phyloP scores from a whole-genome alignment of 2,888 invertebrate species.

The Alviniconcha strummeri region DNA sequence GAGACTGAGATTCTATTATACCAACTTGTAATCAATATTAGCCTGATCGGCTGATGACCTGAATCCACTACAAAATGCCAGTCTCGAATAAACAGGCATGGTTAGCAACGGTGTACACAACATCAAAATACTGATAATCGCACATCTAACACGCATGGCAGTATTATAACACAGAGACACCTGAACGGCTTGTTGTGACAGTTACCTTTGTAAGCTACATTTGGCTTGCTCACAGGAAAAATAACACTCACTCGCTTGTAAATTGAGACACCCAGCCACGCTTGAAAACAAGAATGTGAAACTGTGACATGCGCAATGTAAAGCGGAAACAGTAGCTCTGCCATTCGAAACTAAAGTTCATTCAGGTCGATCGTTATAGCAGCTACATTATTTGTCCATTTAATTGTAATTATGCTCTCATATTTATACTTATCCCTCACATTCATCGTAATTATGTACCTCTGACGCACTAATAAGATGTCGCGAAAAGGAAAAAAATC shows the following conservation, averaged over 20 bases:
- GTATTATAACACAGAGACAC: not conserved
- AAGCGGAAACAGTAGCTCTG: conserved; percentile 13
- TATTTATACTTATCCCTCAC: too few relatives aligned
- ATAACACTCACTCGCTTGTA: not conserved
- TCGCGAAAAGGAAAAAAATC: too few relatives aligned
- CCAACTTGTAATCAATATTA: too few relatives aligned
- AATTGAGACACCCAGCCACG: not conserved
- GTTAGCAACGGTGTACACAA: conserved; percentile 28
- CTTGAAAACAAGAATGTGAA: conserved; percentile 22
- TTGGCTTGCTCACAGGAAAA: not conserved
- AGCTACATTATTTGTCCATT: too few relatives aligned
- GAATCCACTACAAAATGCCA: too few relatives aligned
- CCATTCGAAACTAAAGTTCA: conserved; percentile 9
- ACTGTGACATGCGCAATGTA: conserved; percentile 15
- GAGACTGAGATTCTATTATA: too few relatives aligned
- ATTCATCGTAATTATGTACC: too few relatives aligned
- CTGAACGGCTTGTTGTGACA: too few relatives aligned
- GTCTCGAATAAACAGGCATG: not conserved
- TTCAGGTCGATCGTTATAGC: not conserved
- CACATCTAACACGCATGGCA: not conserved
- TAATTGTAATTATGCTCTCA: too few relatives aligned
- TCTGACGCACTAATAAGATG: too few relatives aligned
- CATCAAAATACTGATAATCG: not conserved
- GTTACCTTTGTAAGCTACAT: not conserved
- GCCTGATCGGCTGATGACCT: too few relatives aligned